Evolutionary conservation across 2,113 vertebrate genomes (phyloP).

Genomic region (Zingel zingel): DNA sequence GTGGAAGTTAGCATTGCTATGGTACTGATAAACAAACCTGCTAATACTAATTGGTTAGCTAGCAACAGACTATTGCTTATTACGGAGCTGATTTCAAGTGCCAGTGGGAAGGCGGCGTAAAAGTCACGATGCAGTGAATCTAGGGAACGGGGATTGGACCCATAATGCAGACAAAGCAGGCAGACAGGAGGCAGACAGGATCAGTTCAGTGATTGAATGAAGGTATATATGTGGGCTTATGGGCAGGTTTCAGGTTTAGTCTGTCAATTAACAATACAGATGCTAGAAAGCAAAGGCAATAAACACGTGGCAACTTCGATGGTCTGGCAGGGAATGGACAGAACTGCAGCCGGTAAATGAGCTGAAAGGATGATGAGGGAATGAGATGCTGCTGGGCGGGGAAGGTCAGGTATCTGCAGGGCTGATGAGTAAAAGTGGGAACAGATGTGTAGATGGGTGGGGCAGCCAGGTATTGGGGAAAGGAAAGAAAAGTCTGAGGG

Average conservation of each 20-base stretch:
- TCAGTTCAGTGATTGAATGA: too few species aligned
- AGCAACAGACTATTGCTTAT: too few species aligned
- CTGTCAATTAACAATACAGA: background rate
- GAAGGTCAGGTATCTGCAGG: background rate
- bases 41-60: too few species aligned
- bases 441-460: background rate
- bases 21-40: too few species aligned
- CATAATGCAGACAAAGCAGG: too few species aligned
- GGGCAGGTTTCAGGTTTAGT: background rate
- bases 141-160: too few species aligned
- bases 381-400: background rate
- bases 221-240: too few species aligned
- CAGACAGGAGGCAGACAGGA: too few species aligned
- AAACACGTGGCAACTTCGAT: background rate
- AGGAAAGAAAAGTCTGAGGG: background rate
- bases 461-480: background rate
- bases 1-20: too few species aligned
- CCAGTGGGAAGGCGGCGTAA: too few species aligned
- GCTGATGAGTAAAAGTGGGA: background rate
- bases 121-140: too few species aligned
- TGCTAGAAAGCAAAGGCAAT: background rate
- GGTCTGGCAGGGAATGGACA: background rate
- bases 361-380: background rate
- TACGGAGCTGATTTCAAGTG: too few species aligned
- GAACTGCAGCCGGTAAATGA: background rate